A percentile compares a stretch with the other conserved stretches of the same genome.
Evolutionary conservation across 2,113 vertebrate species (phyloP).

Genomic region (Pelodiscus sinensis): DNA sequence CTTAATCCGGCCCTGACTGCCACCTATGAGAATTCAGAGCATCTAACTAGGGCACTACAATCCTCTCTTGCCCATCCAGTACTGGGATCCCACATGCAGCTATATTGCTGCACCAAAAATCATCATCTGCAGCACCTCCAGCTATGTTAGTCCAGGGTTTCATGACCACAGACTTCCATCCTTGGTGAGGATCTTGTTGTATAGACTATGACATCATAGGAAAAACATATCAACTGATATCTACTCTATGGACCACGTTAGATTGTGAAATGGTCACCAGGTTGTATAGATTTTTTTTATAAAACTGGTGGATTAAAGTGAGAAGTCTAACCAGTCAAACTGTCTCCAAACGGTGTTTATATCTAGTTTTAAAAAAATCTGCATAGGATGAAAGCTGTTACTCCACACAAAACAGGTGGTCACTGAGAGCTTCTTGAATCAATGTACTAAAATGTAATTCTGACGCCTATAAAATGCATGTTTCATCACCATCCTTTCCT

Average conservation of each 20-base stretch:
- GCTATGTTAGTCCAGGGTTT: background rate
- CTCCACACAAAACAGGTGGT: background rate
- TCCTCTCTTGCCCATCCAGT: background rate
- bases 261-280: background rate
- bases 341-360: background rate
- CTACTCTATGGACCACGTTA: background rate
- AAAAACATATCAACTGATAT: background rate
- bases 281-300: background rate
- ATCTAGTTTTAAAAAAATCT: background rate
- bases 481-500: background rate
- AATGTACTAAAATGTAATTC: background rate
- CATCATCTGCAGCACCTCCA: fast-evolving
- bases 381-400: background rate
- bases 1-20: background rate
- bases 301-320: background rate
- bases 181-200: background rate
- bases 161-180: background rate
- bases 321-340: background rate
- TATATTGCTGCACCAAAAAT: fast-evolving
- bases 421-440: background rate
- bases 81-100: background rate
- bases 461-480: background rate
- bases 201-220: background rate
- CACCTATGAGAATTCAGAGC: background rate
- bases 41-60: background rate